Percentiles rank a stretch among this genome's conserved stretches.
phyloP scores from a whole-genome alignment of 1,140 invertebrate genomes.

The Neoseiulus cucumeris region DNA sequence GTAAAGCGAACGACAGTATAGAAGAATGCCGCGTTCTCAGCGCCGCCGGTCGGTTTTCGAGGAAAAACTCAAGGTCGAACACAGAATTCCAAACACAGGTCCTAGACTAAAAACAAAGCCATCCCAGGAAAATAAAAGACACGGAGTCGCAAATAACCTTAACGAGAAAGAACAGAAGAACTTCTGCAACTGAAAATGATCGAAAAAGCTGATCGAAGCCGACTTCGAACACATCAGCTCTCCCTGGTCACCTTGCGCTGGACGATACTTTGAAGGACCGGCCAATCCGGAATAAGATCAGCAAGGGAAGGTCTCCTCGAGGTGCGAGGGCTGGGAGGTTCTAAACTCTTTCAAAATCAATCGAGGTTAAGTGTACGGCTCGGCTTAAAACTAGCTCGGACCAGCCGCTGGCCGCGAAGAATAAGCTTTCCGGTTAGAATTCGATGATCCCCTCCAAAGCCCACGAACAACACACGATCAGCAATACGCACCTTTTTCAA shows the following conservation, averaged over 20 bases:
- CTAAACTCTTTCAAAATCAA: slow-evolving; percentile 15
- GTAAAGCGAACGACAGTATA: slow-evolving; percentile 8
- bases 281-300: slow-evolving; percentile 90
- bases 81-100: slow-evolving; percentile 17
- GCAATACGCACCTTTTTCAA: not conserved
- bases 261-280: slow-evolving; percentile 61
- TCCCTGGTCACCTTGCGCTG: slow-evolving; percentile 3
- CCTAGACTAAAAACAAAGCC: slow-evolving; percentile 25
- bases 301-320: slow-evolving; percentile 63
- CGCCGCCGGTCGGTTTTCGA: not conserved
- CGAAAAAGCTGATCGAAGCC: slow-evolving; percentile 3
- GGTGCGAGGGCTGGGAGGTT: slow-evolving; percentile 29
- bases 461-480: not conserved
- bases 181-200: slow-evolving; percentile 14
- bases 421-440: not conserved
- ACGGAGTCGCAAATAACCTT: not conserved
- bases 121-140: slow-evolving; percentile 13
- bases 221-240: not conserved
- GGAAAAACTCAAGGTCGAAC: not conserved
- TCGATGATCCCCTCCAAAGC: not conserved
- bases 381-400: too few species aligned
- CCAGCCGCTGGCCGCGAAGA: too few species aligned
- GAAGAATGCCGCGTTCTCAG: slow-evolving; percentile 3
- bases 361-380: not conserved
- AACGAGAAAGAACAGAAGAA: slow-evolving; percentile 10